Evolutionary conservation across 1,140 invertebrate genomes (phyloP).

Genomic region (Penaeus japonicus): DNA sequence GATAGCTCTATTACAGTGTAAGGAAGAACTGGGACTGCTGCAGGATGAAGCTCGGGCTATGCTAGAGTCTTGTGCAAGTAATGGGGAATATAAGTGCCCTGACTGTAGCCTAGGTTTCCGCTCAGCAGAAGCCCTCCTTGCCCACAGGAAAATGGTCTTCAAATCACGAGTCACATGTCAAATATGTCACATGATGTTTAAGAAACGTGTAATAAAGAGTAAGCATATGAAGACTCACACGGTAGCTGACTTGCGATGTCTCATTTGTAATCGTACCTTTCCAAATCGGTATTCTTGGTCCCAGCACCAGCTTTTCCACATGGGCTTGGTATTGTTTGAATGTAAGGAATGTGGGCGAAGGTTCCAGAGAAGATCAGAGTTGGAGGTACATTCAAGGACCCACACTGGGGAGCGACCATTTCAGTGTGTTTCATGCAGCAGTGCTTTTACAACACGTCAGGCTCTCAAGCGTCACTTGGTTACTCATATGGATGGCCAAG

Average conservation of each 20-base stretch:
- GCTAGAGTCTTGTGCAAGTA: slow-evolving; percentile 32
- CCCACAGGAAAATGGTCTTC: slow-evolving; percentile 70
- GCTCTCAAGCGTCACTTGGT: slow-evolving; percentile 52
- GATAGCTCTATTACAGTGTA: slow-evolving; percentile 12
- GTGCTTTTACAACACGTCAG: slow-evolving; percentile 48
- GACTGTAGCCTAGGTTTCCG: slow-evolving; percentile 64
- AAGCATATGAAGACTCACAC: slow-evolving; percentile 85
- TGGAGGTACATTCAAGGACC: slow-evolving; percentile 60
- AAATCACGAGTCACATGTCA: slow-evolving; percentile 71
- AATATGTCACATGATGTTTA: slow-evolving; percentile 81
- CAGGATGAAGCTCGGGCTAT: slow-evolving; percentile 38
- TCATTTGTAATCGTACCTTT: slow-evolving; percentile 57
- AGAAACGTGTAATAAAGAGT: slow-evolving; percentile 78
- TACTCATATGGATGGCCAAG: slow-evolving; percentile 55
- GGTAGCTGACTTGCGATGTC: slow-evolving; percentile 72
- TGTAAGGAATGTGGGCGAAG: slow-evolving; percentile 67
- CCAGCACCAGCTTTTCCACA: slow-evolving; percentile 73
- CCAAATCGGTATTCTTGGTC: slow-evolving; percentile 67
- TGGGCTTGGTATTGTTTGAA: slow-evolving; percentile 78
- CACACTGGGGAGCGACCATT: slow-evolving; percentile 62
- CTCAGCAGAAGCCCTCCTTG: slow-evolving; percentile 62
- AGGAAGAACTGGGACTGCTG: slow-evolving; percentile 16
- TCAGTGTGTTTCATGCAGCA: slow-evolving; percentile 58
- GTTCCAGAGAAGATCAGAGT: slow-evolving; percentile 50
- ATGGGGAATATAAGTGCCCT: slow-evolving; percentile 69